A percentile compares a stretch with the other conserved stretches of the same genome.
Conservation (phyloP, 2,797 vertebrate genomes). For the Parauchenoglanis ngamensis region DNA sequence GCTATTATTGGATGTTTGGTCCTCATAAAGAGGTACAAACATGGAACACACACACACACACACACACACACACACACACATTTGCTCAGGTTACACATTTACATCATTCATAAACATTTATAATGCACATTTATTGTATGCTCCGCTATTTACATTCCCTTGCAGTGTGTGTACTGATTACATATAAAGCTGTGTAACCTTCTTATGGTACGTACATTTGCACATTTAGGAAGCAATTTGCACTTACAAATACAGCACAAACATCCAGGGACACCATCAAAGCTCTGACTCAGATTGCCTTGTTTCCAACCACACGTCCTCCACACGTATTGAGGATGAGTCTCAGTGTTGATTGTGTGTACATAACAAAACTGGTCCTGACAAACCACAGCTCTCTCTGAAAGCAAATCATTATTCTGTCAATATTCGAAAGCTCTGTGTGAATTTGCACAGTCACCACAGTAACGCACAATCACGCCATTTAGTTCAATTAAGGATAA, state of each 20-base stretch:
- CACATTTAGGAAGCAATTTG: background rate
- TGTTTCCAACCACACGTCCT: background rate
- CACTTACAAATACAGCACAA: constrained; percentile 9
- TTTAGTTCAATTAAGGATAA: constrained; percentile 40
- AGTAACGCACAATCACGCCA: background rate
- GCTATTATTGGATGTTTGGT: background rate
- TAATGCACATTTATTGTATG: background rate
- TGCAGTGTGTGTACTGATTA: background rate
- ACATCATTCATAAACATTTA: constrained; percentile 55
- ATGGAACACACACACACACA: background rate
- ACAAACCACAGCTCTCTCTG: background rate
- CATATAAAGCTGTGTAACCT: background rate
- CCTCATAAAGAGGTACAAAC: background rate
- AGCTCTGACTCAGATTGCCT: background rate
- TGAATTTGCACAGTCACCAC: background rate
- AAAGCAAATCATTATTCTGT: constrained; percentile 6
- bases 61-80: constrained; percentile 19
- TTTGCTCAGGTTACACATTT: constrained; percentile 45
- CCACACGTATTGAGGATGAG: constrained; percentile 3
- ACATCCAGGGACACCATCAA: constrained; percentile 3
- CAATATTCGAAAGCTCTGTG: constrained; percentile 18
- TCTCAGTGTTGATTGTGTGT: constrained; percentile 4
- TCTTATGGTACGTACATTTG: background rate
- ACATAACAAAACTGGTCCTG: constrained; percentile 3
- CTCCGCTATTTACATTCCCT: background rate